These are phyloP conservation scores for Matsumurasca onukii DNA, from an alignment of 1,140 invertebrate species.

Conservation along the genomic window DNA sequence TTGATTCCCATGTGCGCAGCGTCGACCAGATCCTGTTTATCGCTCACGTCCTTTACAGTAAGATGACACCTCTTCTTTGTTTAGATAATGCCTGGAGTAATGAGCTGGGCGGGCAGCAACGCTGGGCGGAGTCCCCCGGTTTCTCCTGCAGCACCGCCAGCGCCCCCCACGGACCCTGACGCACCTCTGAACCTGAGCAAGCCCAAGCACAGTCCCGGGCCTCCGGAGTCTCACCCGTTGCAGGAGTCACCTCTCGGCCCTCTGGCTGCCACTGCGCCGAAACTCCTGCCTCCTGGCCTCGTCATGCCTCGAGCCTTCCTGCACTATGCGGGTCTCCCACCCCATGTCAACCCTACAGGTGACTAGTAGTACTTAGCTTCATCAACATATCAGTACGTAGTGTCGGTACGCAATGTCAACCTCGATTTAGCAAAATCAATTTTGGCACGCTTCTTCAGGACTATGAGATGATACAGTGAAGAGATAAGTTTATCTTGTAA, in stretches of 20 bases:
- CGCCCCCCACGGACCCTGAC: constrained; percentile 63
- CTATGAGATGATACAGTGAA: too few relatives aligned
- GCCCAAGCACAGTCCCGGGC: constrained; percentile 61
- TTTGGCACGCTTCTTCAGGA: too few relatives aligned
- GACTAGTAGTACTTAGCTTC: not conserved
- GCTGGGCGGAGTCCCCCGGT: constrained; percentile 18
- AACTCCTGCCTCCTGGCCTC: constrained; percentile 56
- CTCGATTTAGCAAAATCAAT: too few relatives aligned
- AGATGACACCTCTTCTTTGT: too few relatives aligned
- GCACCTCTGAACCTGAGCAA: constrained; percentile 87
- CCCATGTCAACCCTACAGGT: constrained; percentile 49
- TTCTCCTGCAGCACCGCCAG: constrained; percentile 49
- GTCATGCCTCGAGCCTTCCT: constrained; percentile 59
- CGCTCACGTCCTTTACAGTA: too few relatives aligned
- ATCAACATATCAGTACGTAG: too few relatives aligned
- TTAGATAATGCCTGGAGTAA: constrained; percentile 21
- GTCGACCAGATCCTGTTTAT: too few relatives aligned
- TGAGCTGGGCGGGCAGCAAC: constrained; percentile 35
- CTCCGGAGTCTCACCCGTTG: constrained; percentile 37
- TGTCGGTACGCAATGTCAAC: too few relatives aligned
- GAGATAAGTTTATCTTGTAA: too few relatives aligned
- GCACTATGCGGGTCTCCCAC: constrained; percentile 59
- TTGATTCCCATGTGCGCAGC: too few relatives aligned
- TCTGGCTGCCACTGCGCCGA: constrained; percentile 59
- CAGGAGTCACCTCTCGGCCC: constrained; percentile 49